Percentiles rank a stretch among this genome's conserved stretches.
These are phyloP conservation scores for Rapana venosa DNA, from an alignment of 2,888 invertebrate species.

Conservation along the genomic window DNA sequence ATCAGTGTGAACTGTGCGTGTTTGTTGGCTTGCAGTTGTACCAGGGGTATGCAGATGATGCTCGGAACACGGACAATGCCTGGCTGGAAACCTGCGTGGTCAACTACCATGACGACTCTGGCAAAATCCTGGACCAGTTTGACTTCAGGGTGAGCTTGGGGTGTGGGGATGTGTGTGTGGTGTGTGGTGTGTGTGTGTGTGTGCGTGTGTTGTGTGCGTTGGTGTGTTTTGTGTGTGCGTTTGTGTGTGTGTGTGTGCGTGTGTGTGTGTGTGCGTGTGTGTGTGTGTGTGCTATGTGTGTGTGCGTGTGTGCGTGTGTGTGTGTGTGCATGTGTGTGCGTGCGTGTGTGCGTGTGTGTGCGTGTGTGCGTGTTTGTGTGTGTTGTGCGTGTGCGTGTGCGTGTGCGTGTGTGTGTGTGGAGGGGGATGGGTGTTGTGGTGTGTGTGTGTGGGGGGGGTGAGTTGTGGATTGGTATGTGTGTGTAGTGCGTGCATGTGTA, in stretches of 20 bases:
- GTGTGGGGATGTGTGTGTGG: not conserved
- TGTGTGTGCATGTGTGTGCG: not conserved
- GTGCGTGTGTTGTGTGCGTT: not conserved
- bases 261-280: not conserved
- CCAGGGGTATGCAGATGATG: constrained; percentile 96
- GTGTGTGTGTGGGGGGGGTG: not conserved
- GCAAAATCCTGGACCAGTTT: constrained; percentile 82
- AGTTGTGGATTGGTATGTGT: not conserved
- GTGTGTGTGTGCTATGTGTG: not conserved
- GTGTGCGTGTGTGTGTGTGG: not conserved
- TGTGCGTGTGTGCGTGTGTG: not conserved
- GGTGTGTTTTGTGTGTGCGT: not conserved
- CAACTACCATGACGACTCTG: constrained; percentile 93
- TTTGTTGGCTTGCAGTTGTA: constrained; percentile 82
- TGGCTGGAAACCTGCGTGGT: constrained; percentile 98
- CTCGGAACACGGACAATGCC: constrained; percentile 97
- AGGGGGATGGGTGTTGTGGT: not conserved
- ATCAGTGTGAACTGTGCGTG: not conserved
- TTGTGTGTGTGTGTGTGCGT: not conserved
- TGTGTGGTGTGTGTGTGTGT: not conserved
- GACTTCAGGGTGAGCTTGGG: constrained; percentile 41
- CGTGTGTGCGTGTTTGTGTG: too few relatives aligned
- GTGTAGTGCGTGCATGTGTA: not conserved
- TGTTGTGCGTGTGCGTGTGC: not conserved
- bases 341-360: not conserved